Conservation (phyloP, 2,113 vertebrate genomes). For the Rafetus swinhoei region DNA sequence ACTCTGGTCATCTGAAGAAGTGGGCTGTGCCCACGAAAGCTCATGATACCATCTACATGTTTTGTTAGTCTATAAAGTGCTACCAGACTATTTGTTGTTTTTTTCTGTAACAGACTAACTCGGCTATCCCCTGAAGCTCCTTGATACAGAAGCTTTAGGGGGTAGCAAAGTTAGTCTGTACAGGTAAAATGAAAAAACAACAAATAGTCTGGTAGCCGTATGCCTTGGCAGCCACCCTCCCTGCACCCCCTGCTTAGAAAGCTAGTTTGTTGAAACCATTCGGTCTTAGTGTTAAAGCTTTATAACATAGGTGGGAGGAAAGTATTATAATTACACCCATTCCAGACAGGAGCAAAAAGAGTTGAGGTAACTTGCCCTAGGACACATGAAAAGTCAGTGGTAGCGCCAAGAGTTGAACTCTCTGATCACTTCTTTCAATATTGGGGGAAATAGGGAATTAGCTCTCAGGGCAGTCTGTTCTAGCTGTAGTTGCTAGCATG, state of each 20-base stretch:
- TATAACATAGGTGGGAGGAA: not conserved
- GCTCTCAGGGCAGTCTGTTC: not conserved
- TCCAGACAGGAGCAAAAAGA: not conserved
- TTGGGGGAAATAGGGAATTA: not conserved
- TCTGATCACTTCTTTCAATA: not conserved
- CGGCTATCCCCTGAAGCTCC: not conserved
- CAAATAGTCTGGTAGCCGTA: too few species aligned
- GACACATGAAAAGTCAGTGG: not conserved
- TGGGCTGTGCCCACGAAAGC: too few species aligned
- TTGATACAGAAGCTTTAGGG: not conserved
- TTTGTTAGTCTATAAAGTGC: too few species aligned
- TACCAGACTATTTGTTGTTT: too few species aligned
- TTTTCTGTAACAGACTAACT: too few species aligned
- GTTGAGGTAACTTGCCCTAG: rapidly evolving
- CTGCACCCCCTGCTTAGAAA: not conserved
- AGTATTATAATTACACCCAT: not conserved
- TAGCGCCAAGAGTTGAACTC: not conserved
- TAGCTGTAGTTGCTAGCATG: not conserved
- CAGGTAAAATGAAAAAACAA: too few species aligned
- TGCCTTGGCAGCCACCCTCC: not conserved
- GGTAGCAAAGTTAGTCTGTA: too few species aligned
- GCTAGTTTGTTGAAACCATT: not conserved
- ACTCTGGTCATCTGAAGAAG: too few species aligned
- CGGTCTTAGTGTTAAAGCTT: not conserved
- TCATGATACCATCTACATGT: too few species aligned